Evolutionary conservation across 2,888 invertebrate species (phyloP), one percentile per base, ranked within the genome.

Genomic region (Diarsia dahlii): DNA sequence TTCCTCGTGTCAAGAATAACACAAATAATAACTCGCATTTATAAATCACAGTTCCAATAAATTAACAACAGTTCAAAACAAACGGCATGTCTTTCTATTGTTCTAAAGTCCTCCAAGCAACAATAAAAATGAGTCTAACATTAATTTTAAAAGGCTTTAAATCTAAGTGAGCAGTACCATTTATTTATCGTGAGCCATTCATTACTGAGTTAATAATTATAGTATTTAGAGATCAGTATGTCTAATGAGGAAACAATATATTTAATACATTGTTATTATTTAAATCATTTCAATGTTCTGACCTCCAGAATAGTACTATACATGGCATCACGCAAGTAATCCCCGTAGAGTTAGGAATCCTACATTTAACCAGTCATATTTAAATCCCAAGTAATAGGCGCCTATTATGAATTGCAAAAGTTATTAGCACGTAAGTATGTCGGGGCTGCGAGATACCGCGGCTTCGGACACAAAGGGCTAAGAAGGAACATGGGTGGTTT

Each of bases 161-260:
- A 12, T 23, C 46, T 63, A 63, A 54, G 13, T 20, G 18, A n/a
- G 34, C 10, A 46, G 69, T 62, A 66, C 46, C 50, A 50, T 68
- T 58, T 20, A 56, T 72, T 28, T 3, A 13, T 62, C 50, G n/a
- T 64, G 20, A 64, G 13, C 52, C 18, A 80, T 64, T 79, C n/a
- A 76, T 76, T 64, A 68, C 34, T 12, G 9, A n/a, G 46, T 39
- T 39, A 67, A 80, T 39, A 67, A 80, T 71, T 67, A 67, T 20
- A 50, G 28, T 20, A 28, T 15, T 70, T 56, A 54, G 10, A 78
- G 18, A 63, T 73, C 9, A 45, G 50, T 67, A 2, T 13, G 15
- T 28, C 13, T 64, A 46, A 68, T 45, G 23, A 54, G 69, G 62
- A 67, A 78, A 78, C 46, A 64, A 46, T 34, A 15, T 62, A 34